Evolutionary conservation across 1,140 invertebrate species (phyloP).

Genomic region (Zaprionus kolodkinae): DNA sequence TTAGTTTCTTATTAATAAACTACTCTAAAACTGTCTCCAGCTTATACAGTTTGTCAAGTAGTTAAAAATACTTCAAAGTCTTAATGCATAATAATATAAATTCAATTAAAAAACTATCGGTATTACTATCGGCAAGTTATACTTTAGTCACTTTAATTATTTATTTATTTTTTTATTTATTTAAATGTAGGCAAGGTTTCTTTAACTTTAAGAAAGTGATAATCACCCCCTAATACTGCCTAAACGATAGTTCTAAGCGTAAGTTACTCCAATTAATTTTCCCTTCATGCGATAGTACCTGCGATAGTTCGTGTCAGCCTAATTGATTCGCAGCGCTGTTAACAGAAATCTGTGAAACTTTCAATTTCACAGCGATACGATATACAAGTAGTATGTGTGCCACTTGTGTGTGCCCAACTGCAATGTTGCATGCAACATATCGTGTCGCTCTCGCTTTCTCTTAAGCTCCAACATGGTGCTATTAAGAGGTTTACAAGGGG

Average conservation of each 20-base stretch:
- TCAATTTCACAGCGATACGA: constrained; percentile 4
- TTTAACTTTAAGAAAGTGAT: neutral
- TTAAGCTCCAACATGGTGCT: constrained; percentile 25
- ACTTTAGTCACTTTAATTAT: no score
- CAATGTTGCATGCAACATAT: constrained; percentile 49
- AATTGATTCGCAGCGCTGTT: neutral
- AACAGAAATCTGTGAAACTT: neutral
- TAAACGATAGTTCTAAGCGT: no score
- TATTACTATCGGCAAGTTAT: neutral
- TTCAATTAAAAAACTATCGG: neutral
- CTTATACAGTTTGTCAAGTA: no score
- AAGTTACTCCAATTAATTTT: no score
- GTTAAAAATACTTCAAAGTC: no score
- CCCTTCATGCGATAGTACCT: neutral
- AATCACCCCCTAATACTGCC: neutral
- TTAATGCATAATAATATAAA: no score
- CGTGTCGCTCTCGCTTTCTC: constrained; percentile 17
- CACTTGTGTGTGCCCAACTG: constrained; percentile 11
- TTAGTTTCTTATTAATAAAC: no score
- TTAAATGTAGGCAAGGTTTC: no score
- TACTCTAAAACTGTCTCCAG: no score
- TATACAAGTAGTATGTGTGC: no score
- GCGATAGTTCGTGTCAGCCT: neutral
- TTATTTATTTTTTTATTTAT: no score
- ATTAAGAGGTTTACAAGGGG: neutral